Percentiles rank a stretch among this genome's conserved stretches.
Evolutionary conservation across 1,140 invertebrate species (phyloP).

Genomic region (Brachionus sp.): DNA sequence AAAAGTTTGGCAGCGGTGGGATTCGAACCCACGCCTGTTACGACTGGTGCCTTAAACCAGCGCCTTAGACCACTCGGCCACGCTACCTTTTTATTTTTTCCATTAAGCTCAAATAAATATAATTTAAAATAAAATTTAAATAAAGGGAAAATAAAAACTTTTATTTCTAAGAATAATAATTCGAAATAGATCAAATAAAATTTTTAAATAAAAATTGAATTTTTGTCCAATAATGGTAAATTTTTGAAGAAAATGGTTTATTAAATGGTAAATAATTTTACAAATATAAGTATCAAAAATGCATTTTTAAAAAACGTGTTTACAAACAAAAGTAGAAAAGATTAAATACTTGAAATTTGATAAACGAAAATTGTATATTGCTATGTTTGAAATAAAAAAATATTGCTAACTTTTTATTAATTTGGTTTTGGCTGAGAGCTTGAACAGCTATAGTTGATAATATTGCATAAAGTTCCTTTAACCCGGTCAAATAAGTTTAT

Average conservation of each 20-base stretch:
- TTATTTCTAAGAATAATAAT: no score
- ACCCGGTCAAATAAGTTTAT: constrained; percentile 26
- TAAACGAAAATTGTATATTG: not conserved
- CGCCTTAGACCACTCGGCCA: constrained; percentile 98
- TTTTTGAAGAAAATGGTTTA: not conserved
- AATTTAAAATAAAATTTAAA: no score
- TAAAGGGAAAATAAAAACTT: no score
- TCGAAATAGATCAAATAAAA: no score
- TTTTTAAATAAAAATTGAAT: not conserved
- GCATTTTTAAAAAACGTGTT: not conserved
- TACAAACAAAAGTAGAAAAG: constrained; percentile 2
- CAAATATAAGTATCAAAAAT: not conserved
- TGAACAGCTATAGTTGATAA: constrained; percentile 1
- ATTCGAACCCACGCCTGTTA: constrained; percentile 97
- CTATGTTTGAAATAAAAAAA: not conserved
- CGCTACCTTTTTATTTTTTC: constrained; percentile 66
- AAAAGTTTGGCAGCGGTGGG: constrained; percentile 81
- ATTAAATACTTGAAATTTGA: not conserved
- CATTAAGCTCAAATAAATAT: not conserved
- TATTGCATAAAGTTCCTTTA: not conserved
- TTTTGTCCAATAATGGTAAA: not conserved
- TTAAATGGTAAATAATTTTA: not conserved
- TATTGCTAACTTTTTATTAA: not conserved
- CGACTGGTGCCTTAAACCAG: constrained; percentile 99
- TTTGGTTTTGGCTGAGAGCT: not conserved